Evolutionary conservation across 2,113 vertebrate species (phyloP), one percentile per base, ranked within the genome.

Genomic region (Chitala chitala): DNA sequence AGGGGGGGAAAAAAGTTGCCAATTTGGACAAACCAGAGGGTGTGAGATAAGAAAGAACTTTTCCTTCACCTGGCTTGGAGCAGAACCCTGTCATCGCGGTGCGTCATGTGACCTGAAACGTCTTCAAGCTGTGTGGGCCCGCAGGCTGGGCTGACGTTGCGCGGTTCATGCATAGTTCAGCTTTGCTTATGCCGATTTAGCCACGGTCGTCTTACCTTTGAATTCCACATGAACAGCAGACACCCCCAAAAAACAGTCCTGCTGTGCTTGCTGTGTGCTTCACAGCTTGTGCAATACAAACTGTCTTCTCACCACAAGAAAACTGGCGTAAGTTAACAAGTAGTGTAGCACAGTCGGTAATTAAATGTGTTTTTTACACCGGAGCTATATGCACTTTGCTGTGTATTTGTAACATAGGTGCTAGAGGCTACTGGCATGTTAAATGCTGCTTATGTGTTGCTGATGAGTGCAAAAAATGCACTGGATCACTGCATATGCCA

Each of bases 401-500:
- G 40, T 66, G 38, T 22, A 66, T 42, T n/a, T 2, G 22, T 24
- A 44, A 31, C 29, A 53, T n/a, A n/a, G n/a, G 44, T 48, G 44
- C n/a, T n/a, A 42, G n/a, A 69, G 44, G 15, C 12, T 69, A 6
- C 63, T 9, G n/a, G n/a, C n/a, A n/a, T n/a, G n/a, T n/a, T n/a
- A 20, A 51, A 20, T 51, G 48, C 48, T 15, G 48, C 20, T 51
- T 51, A 69, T 51, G 17, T 24, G 40, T 71, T 56, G 29, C 31
- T 36, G 38, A 46, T 77, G 72, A 79, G 71, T 33, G 5, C 75
- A 42, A 48, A 51, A 51, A 78, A 81, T 83, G 84, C 81, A 56
- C 80, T 83, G 66, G 80, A 79, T 78, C 58, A 73, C 77, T 83
- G 82, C 86, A 83, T 84, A 86, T 82, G 82, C 80, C 82, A 85